A percentile compares a stretch with the other conserved stretches of the same genome.
Conservation (phyloP, 1,140 invertebrate species). For the Drosophila hydei region DNA sequence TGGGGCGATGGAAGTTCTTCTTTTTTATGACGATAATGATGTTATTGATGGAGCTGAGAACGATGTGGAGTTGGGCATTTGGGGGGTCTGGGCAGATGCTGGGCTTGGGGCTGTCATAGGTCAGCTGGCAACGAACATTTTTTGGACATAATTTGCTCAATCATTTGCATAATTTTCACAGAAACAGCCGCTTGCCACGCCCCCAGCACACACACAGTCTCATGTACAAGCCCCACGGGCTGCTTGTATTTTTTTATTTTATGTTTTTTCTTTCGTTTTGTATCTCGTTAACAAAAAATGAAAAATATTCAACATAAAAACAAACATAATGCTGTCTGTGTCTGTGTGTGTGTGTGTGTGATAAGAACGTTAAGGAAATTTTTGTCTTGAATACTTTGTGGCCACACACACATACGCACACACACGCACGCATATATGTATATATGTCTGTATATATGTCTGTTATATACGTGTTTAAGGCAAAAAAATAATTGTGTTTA, state of each 20-base stretch:
- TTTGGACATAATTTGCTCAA: slow-evolving; percentile 79
- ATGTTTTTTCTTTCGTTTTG: slow-evolving; percentile 43
- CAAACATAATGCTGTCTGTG: slow-evolving; percentile 48
- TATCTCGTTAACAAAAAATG: slow-evolving; percentile 66
- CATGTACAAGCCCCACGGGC: not conserved
- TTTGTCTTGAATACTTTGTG: slow-evolving; percentile 64
- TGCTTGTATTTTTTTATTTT: slow-evolving; percentile 22
- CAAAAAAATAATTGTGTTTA: slow-evolving; percentile 79
- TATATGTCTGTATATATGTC: too few relatives aligned
- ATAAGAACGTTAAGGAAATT: slow-evolving; percentile 65
- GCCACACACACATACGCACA: slow-evolving; percentile 12
- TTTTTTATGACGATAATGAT: slow-evolving; percentile 18
- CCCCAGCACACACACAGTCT: not conserved
- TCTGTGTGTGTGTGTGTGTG: slow-evolving; percentile 36
- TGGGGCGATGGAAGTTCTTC: not conserved
- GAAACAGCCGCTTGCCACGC: slow-evolving; percentile 51
- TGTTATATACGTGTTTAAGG: slow-evolving; percentile 1
- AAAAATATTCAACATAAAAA: slow-evolving; percentile 61
- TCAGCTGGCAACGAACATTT: slow-evolving; percentile 54
- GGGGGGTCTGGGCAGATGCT: not conserved
- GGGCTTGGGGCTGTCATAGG: slow-evolving; percentile 49
- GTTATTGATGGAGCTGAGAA: slow-evolving; percentile 14
- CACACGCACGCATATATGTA: slow-evolving; percentile 8
- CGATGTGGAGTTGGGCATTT: too few relatives aligned
- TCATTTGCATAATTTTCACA: slow-evolving; percentile 79